A percentile compares a stretch with the other conserved stretches of the same genome.
phyloP scores from a whole-genome alignment of 23 tunicate species.

The Phallusia fumigata region DNA sequence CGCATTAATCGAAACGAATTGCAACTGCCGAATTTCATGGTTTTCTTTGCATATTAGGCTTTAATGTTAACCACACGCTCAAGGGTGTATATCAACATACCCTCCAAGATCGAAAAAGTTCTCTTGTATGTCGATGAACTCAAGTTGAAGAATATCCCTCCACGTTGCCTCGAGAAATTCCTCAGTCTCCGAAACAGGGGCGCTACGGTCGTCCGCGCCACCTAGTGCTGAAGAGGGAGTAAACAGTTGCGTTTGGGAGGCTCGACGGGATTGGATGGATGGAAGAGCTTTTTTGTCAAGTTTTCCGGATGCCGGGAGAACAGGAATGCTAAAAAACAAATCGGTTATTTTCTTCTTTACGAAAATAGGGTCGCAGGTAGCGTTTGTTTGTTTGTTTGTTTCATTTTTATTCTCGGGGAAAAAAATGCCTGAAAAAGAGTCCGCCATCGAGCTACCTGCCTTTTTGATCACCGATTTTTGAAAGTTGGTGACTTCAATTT shows the following conservation, averaged over 20 bases:
- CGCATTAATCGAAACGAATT: neutral
- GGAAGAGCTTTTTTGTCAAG: slow-evolving; percentile 91
- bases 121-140: slow-evolving; percentile 62
- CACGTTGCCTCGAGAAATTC: slow-evolving; percentile 56
- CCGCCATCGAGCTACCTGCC: too few relatives aligned
- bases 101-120: slow-evolving; percentile 97
- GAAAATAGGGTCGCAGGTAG: too few relatives aligned
- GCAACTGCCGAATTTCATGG: too few relatives aligned
- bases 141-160: slow-evolving; percentile 75
- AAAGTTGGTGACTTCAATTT: neutral
- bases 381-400: too few relatives aligned
- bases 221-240: slow-evolving; percentile 12
- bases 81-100: too few relatives aligned
- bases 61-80: too few relatives aligned
- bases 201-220: slow-evolving; percentile 12
- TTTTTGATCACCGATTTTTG: neutral
- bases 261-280: slow-evolving; percentile 11
- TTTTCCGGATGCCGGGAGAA: slow-evolving; percentile 78
- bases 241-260: neutral
- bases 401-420: too few relatives aligned
- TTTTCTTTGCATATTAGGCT: too few relatives aligned
- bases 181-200: slow-evolving; percentile 67
- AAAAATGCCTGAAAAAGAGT: too few relatives aligned
- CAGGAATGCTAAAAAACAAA: slow-evolving; percentile 52
- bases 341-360: neutral